Conservation (phyloP, 92 coral and sea anemone genomes). For the Heteractis magnifica region DNA sequence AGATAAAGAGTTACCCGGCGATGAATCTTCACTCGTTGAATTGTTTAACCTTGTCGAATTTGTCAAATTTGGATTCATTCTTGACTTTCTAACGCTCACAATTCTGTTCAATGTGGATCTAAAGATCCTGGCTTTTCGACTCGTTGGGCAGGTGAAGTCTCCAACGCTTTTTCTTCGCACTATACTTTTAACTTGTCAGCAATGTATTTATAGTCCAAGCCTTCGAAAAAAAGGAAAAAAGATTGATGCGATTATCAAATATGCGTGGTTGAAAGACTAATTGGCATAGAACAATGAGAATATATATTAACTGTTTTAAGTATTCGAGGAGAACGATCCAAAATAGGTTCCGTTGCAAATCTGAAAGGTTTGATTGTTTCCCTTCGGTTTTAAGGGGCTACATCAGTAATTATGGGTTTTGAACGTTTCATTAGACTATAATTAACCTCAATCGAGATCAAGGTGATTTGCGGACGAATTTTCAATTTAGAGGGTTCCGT, state of each 20-base stretch:
- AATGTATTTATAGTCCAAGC: neutral
- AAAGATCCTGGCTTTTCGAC: neutral
- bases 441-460: neutral
- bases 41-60: constrained; percentile 15
- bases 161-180: neutral
- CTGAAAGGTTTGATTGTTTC: neutral
- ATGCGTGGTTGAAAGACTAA: neutral
- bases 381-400: neutral
- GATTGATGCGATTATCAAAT: neutral
- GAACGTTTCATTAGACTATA: neutral
- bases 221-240: neutral
- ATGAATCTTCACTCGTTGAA: neutral
- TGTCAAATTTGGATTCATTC: neutral
- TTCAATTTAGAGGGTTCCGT: neutral
- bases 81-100: neutral
- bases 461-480: neutral
- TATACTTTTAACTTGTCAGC: neutral
- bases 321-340: neutral
- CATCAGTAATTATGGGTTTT: neutral
- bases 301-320: neutral
- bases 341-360: neutral
- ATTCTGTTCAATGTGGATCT: neutral
- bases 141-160: neutral
- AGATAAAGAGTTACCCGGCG: constrained; percentile 25
- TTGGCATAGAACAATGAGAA: neutral